Conservation (phyloP, 2,113 vertebrate genomes). For the Hippocampus guttulatus region DNA sequence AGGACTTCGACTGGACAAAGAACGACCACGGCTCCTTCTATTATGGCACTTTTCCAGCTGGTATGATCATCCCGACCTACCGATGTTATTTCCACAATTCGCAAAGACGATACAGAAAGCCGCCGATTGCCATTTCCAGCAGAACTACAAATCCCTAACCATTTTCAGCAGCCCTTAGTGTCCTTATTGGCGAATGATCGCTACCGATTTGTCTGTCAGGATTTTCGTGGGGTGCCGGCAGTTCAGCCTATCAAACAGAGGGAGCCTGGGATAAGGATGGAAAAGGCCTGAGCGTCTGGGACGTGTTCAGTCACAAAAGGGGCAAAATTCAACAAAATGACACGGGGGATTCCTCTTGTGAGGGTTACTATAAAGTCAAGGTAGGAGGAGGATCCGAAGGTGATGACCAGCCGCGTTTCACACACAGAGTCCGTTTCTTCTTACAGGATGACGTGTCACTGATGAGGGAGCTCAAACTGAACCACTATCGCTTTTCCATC, state of each 20-base stretch:
- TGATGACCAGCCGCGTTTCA: neutral
- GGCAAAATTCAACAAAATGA: slow-evolving; percentile 77
- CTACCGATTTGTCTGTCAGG: slow-evolving; percentile 59
- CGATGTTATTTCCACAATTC: neutral
- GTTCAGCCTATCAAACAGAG: slow-evolving; percentile 93
- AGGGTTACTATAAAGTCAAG: slow-evolving; percentile 86
- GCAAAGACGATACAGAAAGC: neutral
- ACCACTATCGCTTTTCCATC: slow-evolving; percentile 87
- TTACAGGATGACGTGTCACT: slow-evolving; percentile 83
- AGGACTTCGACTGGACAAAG: slow-evolving; percentile 81
- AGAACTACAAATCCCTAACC: neutral
- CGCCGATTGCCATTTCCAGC: neutral
- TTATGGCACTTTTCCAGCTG: slow-evolving; percentile 87
- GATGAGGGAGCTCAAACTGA: slow-evolving; percentile 83
- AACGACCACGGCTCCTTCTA: slow-evolving; percentile 84
- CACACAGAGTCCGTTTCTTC: neutral
- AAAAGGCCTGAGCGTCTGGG: slow-evolving; percentile 93
- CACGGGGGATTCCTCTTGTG: slow-evolving; percentile 81
- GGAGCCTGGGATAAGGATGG: slow-evolving; percentile 92
- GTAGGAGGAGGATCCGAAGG: slow-evolving; percentile 51
- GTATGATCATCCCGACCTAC: slow-evolving; percentile 62
- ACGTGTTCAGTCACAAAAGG: slow-evolving; percentile 81
- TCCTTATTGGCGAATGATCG: neutral
- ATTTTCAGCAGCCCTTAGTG: neutral
- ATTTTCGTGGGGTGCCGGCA: slow-evolving; percentile 91